Conservation (phyloP, 2,888 invertebrate genomes). For the Drosophila anceps region DNA sequence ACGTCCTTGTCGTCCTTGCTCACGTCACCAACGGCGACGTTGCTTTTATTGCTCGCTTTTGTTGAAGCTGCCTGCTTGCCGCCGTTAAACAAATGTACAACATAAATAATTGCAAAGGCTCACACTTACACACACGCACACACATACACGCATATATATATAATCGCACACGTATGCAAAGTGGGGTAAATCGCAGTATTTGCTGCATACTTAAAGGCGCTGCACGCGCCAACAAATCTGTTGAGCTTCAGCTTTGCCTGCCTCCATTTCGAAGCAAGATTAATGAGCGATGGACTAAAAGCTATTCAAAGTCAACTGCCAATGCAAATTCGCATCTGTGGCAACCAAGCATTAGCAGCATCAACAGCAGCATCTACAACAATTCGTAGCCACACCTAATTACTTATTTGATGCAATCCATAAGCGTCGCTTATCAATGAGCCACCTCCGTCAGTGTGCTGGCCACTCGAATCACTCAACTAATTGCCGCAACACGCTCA, state of each 20-base stretch:
- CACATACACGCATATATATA: slow-evolving; percentile 19
- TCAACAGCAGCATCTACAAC: slow-evolving; percentile 9
- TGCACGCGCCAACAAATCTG: slow-evolving; percentile 64
- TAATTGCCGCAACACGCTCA: slow-evolving; percentile 60
- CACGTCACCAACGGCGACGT: slow-evolving; percentile 72
- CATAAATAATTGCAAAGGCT: slow-evolving; percentile 80
- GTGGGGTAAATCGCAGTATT: slow-evolving; percentile 70
- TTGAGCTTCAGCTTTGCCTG: slow-evolving; percentile 47
- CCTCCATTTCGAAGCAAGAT: slow-evolving; percentile 69
- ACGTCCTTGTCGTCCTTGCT: slow-evolving; percentile 59
- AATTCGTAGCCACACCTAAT: slow-evolving; percentile 39
- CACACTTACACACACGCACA: slow-evolving; percentile 46
- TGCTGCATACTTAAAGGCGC: slow-evolving; percentile 68
- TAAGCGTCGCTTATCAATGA: slow-evolving; percentile 44
- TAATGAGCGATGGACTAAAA: slow-evolving; percentile 63
- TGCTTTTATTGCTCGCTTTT: slow-evolving; percentile 75
- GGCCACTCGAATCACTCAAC: slow-evolving; percentile 54
- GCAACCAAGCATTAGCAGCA: slow-evolving; percentile 12
- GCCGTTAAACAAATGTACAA: slow-evolving; percentile 81
- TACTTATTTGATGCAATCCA: slow-evolving; percentile 60
- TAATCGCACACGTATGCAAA: slow-evolving; percentile 51
- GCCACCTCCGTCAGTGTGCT: slow-evolving; percentile 17
- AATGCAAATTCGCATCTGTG: slow-evolving; percentile 50
- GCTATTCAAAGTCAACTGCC: slow-evolving; percentile 59
- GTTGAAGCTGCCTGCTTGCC: slow-evolving; percentile 74